A percentile compares a stretch with the other conserved stretches of the same genome.
phyloP scores from a whole-genome alignment of 2,797 vertebrate genomes.

The Australoheros facetus region DNA sequence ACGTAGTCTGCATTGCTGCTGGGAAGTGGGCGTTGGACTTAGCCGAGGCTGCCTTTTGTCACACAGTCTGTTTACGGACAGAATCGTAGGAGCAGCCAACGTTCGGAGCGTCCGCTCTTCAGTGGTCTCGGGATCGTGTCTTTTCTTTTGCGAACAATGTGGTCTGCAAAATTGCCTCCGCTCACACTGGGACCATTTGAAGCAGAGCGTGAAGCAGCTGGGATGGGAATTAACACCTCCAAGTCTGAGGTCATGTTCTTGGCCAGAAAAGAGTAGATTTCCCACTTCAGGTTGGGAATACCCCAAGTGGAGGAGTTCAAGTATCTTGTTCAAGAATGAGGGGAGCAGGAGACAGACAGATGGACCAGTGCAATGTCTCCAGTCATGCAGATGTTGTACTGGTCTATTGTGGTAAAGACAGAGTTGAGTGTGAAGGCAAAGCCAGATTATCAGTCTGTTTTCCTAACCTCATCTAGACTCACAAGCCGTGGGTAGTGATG shows the following conservation, averaged over 20 bases:
- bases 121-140: neutral
- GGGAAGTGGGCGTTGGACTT: neutral
- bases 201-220: neutral
- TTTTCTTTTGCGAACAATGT: neutral
- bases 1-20: neutral
- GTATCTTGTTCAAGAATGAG: neutral
- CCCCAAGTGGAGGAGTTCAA: accelerated
- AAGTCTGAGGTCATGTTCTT: accelerated
- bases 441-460: too few species aligned
- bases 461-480: too few species aligned
- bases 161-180: neutral
- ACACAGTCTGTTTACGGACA: neutral
- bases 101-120: neutral
- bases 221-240: neutral
- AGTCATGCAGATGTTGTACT: neutral
- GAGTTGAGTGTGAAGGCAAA: neutral
- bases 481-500: neutral
- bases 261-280: neutral
- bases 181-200: neutral
- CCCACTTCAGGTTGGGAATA: neutral
- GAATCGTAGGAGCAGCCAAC: neutral
- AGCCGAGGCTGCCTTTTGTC: neutral
- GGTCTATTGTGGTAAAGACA: accelerated
- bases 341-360: neutral
- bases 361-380: neutral